Conservation (phyloP, 64 coral and sea anemone species). For the Dendronephthya gigantea region DNA sequence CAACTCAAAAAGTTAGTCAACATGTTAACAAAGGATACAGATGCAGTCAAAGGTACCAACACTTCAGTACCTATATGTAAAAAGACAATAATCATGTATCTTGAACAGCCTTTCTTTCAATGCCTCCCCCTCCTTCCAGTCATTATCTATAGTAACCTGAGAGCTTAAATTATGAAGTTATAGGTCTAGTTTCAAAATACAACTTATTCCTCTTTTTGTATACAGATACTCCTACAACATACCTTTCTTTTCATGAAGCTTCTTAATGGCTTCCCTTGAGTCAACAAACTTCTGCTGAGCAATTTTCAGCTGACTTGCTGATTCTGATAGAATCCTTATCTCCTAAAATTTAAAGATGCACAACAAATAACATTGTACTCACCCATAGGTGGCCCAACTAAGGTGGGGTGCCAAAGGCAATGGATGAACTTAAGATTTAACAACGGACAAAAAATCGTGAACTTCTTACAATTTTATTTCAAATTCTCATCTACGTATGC, state of each 20-base stretch:
- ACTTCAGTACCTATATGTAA: constrained; percentile 54
- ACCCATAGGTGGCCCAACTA: no score
- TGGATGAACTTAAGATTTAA: no score
- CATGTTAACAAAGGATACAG: constrained; percentile 54
- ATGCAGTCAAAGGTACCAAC: constrained; percentile 64
- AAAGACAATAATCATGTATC: background rate
- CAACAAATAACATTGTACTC: background rate
- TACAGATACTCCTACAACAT: background rate
- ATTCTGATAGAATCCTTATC: constrained; percentile 78
- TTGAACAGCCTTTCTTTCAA: no score
- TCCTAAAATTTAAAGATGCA: constrained; percentile 47
- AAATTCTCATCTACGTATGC: no score
- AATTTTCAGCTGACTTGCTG: constrained; percentile 71
- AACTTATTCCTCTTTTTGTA: no score
- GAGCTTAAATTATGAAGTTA: no score
- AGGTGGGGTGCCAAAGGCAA: no score
- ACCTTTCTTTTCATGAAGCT: constrained; percentile 68
- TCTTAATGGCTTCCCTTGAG: constrained; percentile 79
- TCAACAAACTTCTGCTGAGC: constrained; percentile 91
- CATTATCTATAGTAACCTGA: no score
- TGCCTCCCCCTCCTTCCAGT: no score
- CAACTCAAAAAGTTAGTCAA: background rate
- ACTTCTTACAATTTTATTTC: no score
- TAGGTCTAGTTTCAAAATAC: no score
- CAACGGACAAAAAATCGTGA: no score